Base-by-base conservation (phyloP, 1,140 invertebrate species). In the Holcopasites calliopsidis region DNA sequence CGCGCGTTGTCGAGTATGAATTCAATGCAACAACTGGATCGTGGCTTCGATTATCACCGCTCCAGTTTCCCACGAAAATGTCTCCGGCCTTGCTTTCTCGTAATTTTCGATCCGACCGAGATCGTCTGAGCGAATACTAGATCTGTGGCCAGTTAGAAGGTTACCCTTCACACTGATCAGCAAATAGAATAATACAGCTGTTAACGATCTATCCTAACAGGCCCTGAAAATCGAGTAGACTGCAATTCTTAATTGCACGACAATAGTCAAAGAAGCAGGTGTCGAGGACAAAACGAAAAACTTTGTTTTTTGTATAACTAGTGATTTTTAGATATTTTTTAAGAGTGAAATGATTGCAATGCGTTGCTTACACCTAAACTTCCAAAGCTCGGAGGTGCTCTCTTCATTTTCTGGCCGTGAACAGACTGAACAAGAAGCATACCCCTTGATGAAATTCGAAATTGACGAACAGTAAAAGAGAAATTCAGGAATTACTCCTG, bases 11-110 rank as follows among this genome's bases (percentile, higher is more conserved):
- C 42, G n/a, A 1, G 4, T 21, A 58, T 40, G 28, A 75, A 49
- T 75, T 31, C 52, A 26, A 38, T 13, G 64, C 2, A 75, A 75
- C 62, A 69, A 75, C 40, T 40, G 72, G 62, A 74, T 47, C 61
- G 49, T 44, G 62, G 31, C 62, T 68, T 49, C 50, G 52, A 75
- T 68, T 57, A 54, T 44, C 28, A 50, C 38, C 31, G 62, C 40
- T 55, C 71, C 7, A 65, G 58, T 73, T 74, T 66, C 26, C 50
- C 8, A 44, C 31, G 50, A 47, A 55, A 66, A 55, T 42, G 18
- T 44, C 38, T 16, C 33, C 3, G 35, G 3, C 13, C 23, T 31
- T 44, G 49, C 72, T 74, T 68, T 68, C 72, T 38, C 50, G 52
- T 28, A n/a, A 57, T 66, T 68, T 74, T 68, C 72, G 40, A 47